Conservation (phyloP, 1,140 invertebrate genomes). For the Scylla paramamosain region DNA sequence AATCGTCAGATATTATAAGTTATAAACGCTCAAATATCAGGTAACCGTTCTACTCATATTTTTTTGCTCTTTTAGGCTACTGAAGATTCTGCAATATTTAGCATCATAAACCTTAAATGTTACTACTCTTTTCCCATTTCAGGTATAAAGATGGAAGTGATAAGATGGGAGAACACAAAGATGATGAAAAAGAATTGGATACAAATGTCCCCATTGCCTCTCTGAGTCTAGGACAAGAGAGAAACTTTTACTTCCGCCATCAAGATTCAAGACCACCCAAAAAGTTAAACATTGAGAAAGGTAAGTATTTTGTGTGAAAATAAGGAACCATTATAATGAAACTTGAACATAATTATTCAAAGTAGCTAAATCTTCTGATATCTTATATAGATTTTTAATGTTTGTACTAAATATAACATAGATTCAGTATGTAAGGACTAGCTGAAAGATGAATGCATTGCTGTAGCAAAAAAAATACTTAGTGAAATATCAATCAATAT, state of each 20-base stretch:
- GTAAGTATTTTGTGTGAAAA: background rate
- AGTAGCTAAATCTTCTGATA: background rate
- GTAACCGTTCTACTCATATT: too few species aligned
- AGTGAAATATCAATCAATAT: background rate
- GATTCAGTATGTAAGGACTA: background rate
- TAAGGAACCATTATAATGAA: background rate
- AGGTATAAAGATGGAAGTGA: slow-evolving; percentile 87
- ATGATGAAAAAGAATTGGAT: slow-evolving; percentile 86
- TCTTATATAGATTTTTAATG: background rate
- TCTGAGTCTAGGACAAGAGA: slow-evolving; percentile 85
- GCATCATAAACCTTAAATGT: background rate
- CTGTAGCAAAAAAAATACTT: background rate
- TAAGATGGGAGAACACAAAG: slow-evolving; percentile 87
- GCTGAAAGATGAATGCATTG: background rate
- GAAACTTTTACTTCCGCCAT: slow-evolving; percentile 86
- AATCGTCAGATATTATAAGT: too few species aligned
- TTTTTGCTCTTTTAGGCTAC: too few species aligned
- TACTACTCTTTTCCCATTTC: slow-evolving; percentile 51
- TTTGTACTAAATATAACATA: background rate
- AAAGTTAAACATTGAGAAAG: slow-evolving; percentile 67
- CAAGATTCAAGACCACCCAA: slow-evolving; percentile 80
- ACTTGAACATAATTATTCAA: background rate
- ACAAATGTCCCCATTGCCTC: slow-evolving; percentile 85
- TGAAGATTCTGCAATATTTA: too few species aligned
- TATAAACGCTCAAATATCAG: too few species aligned